Conservation (phyloP, 2,113 vertebrate species). For the Cariama cristata region DNA sequence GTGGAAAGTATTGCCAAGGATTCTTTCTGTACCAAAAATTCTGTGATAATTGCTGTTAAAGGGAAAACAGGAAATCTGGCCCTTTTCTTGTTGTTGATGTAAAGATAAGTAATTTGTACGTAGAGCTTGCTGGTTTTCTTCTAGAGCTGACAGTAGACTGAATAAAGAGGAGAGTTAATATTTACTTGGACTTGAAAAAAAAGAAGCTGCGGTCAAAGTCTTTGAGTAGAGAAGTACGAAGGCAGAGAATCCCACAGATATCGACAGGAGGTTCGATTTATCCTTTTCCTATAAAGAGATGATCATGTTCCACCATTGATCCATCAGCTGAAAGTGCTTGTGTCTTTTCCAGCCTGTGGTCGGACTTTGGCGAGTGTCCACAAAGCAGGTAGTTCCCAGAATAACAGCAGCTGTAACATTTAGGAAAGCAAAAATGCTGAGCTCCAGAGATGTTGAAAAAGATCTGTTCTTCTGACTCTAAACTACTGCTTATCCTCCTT, state of each 20-base stretch:
- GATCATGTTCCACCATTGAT: neutral
- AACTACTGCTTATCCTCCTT: neutral
- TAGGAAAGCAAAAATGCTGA: neutral
- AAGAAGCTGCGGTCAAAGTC: neutral
- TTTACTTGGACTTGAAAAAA: slow-evolving; percentile 3
- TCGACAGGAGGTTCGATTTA: neutral
- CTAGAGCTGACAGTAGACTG: neutral
- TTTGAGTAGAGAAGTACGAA: neutral
- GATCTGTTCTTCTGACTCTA: neutral
- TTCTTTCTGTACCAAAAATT: neutral
- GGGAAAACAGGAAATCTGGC: neutral
- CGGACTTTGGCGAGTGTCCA: neutral
- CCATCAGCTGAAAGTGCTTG: neutral
- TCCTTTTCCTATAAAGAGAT: neutral
- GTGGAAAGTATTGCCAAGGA: neutral
- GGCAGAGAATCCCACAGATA: neutral
- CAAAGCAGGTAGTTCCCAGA: neutral
- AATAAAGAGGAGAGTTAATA: slow-evolving; percentile 16
- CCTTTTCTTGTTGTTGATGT: neutral
- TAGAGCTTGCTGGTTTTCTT: neutral
- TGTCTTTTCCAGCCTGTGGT: neutral
- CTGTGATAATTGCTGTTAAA: neutral
- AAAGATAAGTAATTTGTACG: slow-evolving; percentile 1
- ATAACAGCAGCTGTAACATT: neutral
- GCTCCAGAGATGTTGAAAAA: neutral